Evolutionary conservation across 2,888 invertebrate genomes (phyloP), one percentile per base, ranked within the genome.

Genomic region (Aphidoletes aphidimyza): DNA sequence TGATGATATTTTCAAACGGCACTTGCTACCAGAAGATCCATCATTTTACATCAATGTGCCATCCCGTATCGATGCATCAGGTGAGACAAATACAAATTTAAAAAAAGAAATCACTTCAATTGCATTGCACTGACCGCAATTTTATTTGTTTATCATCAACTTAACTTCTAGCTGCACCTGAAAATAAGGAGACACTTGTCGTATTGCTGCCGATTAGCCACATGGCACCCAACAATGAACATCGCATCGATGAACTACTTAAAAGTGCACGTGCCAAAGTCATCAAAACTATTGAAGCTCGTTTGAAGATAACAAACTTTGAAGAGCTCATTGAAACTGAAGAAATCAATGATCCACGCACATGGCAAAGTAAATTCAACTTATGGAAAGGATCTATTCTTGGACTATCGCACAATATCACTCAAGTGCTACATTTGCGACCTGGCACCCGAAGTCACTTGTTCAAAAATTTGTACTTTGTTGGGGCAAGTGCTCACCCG

Each of bases 381-480:
- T 84, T 84, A 26, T 84, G 84, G 84, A 84, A 84, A 59, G 84
- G 84, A 37, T 84, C 84, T 0, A 59, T 59, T 37, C 49, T 84
- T 11, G 84, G 84, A 11, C 26, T 84, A 37, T 84, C 84, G 22
- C 84, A 84, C 36, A 84, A 59, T 26, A 84, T 84, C 11, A 30
- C 39, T 2, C 84, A 84, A 84, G 84, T 84, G 0, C 26, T 84
- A 3, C 39, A 59, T 59, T 39, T 84, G 1, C 54, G 84, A 9
- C 84, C 84, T 0, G 26, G 45, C 14, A 84, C 69, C 3, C 54
- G 84, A 37, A 84, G 84, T 26, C 49, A 84, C 17, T 30, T 84
- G n/a, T 84, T 84, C 26, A 84, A 84, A 26, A 84, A 84, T 39
- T 39, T 84, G 19, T 84, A 84, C 26, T 84, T 84, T 69, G 84